Evolutionary conservation across 30 jellyfish, hydroid and myxozoan species (phyloP), one percentile per base, ranked within the genome.

Genomic region (Aurelia sp.): DNA sequence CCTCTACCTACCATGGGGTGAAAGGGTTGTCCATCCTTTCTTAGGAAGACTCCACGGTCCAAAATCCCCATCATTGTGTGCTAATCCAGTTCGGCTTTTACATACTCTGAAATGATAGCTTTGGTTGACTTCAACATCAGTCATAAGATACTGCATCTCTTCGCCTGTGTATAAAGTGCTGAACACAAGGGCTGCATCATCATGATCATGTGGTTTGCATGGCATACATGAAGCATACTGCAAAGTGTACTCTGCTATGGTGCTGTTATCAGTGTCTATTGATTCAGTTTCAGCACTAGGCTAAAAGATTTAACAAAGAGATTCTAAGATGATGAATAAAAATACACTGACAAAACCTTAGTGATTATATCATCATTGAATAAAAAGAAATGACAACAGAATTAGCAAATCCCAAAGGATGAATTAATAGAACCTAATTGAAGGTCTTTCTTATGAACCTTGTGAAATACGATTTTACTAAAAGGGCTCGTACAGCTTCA

Each of bases 11-110:
- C 99, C 99, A 86, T 95, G 97, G 20, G 99, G 95, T 22, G 96
- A 76, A 35, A 90, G 78, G 48, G 97, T 89, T 17, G 99, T 95
- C 91, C 96, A 90, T n/a, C 97, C 99, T 55, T 82, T 90, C 85
- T 90, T 95, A 10, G 93, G 53, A 63, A 95, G 70, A 63, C 99
- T 95, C 99, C 99, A 95, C 0, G 99, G 96, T 18, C 97, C 99
- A 85, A 44, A 77, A 2, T 65, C 97, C 16, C 96, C 99, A 8
- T 74, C 74, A 30, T 58, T 57, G 55, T 63, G 33, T 57, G 50
- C 52, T 81, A 38, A 38, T 38, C 10, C 50, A 38, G 50, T 38
- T 8, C 50, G 50, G 9, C 91, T 74, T 30, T 85, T 97, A 81
- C 99, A 95, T 2, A 95, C 99, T 33, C 99, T 91, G 80, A 95